Evolutionary conservation across 1,140 invertebrate species (phyloP).

Genomic region (Ostrea edulis): DNA sequence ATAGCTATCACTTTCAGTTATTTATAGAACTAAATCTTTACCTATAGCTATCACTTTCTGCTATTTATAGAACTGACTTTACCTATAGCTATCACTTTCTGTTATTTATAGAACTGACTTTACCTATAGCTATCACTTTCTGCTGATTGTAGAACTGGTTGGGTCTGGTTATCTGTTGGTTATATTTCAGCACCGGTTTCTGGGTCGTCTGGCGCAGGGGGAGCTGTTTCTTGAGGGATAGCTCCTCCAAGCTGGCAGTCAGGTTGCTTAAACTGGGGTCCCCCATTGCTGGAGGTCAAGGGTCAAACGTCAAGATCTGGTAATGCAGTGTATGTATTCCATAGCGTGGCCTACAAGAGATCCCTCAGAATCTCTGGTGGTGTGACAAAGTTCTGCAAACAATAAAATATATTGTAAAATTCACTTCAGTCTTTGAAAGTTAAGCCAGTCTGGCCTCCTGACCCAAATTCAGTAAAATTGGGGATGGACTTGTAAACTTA

Average conservation of each 20-base stretch:
- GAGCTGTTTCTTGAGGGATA: constrained; percentile 73
- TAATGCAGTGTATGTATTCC: not conserved
- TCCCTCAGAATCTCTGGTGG: not conserved
- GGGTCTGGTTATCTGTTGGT: constrained; percentile 64
- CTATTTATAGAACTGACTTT: constrained; percentile 65
- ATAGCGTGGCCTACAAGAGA: not conserved
- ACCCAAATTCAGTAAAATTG: no score
- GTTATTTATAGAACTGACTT: constrained; percentile 12
- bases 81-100: not conserved
- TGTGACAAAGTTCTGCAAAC: not conserved
- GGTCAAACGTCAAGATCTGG: not conserved
- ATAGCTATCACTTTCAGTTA: constrained; percentile 58
- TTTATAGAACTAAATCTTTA: constrained; percentile 59
- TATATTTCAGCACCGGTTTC: constrained; percentile 74
- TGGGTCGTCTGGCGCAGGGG: constrained; percentile 72
- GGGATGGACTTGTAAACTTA: no score
- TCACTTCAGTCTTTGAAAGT: no score
- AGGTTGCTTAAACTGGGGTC: constrained; percentile 64
- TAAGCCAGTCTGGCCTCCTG: no score
- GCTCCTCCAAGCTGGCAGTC: constrained; percentile 70
- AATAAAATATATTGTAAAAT: not conserved
- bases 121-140: constrained; percentile 56
- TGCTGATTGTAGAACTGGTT: constrained; percentile 67
- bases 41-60: constrained; percentile 53
- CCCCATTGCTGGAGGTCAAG: constrained; percentile 58